Conservation (phyloP, 2,797 vertebrate species). For the Hippocampus kuda region DNA sequence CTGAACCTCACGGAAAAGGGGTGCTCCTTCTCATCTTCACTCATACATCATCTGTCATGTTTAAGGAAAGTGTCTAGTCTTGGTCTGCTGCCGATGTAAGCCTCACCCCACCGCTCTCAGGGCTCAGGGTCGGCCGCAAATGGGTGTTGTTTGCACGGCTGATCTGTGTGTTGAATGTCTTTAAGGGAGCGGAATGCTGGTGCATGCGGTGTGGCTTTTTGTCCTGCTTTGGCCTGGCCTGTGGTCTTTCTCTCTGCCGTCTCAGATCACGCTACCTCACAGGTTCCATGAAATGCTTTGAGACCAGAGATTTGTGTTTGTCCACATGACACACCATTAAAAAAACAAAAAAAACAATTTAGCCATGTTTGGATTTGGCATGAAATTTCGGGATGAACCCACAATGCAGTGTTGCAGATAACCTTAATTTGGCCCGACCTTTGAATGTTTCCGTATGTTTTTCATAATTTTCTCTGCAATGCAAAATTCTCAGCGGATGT, state of each 20-base stretch:
- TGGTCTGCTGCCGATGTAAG: not conserved
- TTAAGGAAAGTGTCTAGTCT: not conserved
- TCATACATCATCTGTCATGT: not conserved
- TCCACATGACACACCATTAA: not conserved
- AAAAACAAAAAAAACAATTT: not conserved
- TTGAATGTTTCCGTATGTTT: too few species aligned
- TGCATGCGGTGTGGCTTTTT: constrained; percentile 48
- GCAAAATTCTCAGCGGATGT: not conserved
- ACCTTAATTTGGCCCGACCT: too few species aligned
- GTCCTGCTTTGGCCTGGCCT: constrained; percentile 48
- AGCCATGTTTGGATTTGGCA: not conserved
- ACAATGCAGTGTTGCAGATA: too few species aligned
- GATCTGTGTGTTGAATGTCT: constrained; percentile 23
- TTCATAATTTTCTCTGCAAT: too few species aligned
- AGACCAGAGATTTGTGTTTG: not conserved
- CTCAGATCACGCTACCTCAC: constrained; percentile 54
- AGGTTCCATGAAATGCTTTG: constrained; percentile 61
- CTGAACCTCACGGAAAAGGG: constrained; percentile 3
- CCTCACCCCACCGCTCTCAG: not conserved
- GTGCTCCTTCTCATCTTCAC: not conserved
- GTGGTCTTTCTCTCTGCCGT: constrained; percentile 57
- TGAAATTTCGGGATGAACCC: not conserved
- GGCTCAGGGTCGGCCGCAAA: constrained; percentile 25
- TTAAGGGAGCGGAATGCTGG: constrained; percentile 26
- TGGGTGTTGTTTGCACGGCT: constrained; percentile 15